Evolutionary conservation across 2,888 invertebrate species (phyloP), one percentile per base, ranked within the genome.

Genomic region (Aphidius colemani): DNA sequence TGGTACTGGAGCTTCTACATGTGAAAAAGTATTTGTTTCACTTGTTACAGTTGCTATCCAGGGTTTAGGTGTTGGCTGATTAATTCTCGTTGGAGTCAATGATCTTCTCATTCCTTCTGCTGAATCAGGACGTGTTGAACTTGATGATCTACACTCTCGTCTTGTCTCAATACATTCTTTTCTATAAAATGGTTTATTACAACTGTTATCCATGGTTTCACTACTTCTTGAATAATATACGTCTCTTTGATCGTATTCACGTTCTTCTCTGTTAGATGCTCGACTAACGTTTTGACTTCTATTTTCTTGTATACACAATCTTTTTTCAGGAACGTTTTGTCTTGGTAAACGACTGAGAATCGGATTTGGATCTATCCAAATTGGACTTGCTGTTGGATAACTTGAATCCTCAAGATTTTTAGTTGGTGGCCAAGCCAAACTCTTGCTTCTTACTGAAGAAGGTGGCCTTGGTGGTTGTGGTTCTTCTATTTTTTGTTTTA

Each of bases 311-410:
- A 78, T 66, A 57, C 71, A 77, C 9, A 72, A 73, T 11, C 74
- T 76, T 59, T 74, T 77, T n/a, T 80, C 78, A n/a, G 70, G 72
- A 0, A 75, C 72, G 62, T 72, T 71, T 41, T 78, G 76, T 7
- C 70, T 73, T 6, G 68, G 66, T 51, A 75, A 71, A 48, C 68
- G 69, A 48, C 78, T 76, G 46, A 78, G 71, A 10, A 72, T 68
- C 9, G 80, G 77, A 68, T 82, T 79, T 0, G 82, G 82, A 62
- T 81, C 78, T 50, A 81, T 79, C 70, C 80, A 82, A 30, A 82
- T 69, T 2, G 81, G 81, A 74, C 81, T 79, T 5, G 82, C 81
- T 11, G 82, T 82, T 7, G 80, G 79, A 70, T 79, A 81, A 3
- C 79, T 78, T 50, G 78, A 72, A 51, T 82, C 79, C 68, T 81